Evolutionary conservation across 2,888 invertebrate species (phyloP).

Genomic region (Deroplatys truncata): DNA sequence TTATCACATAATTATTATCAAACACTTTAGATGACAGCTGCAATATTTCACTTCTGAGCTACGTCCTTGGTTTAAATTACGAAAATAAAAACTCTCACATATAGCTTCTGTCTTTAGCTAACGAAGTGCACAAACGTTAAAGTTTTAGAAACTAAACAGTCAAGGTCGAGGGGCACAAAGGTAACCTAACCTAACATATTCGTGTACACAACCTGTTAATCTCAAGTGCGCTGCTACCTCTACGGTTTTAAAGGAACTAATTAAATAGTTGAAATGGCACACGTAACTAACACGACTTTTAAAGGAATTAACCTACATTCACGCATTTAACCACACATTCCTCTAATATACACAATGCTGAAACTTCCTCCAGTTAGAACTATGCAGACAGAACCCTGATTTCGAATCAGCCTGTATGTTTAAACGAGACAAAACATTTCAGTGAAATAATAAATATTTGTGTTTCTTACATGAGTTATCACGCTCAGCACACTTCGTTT

Average conservation of each 20-base stretch:
- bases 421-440: not conserved
- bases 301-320: not conserved
- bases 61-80: not conserved
- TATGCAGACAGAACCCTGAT: not conserved
- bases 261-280: not conserved
- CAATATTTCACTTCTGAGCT: not conserved
- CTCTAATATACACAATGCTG: not conserved
- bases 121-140: not conserved
- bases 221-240: not conserved
- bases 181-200: not conserved
- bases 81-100: not conserved
- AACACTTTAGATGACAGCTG: not conserved
- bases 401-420: not conserved
- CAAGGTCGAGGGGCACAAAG: not conserved
- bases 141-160: not conserved
- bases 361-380: not conserved
- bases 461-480: not conserved
- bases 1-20: not conserved
- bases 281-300: not conserved
- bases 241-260: not conserved
- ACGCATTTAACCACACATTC: not conserved
- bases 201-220: not conserved
- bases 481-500: not conserved
- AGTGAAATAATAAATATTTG: not conserved
- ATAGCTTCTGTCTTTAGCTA: not conserved